A percentile compares a stretch with the other conserved stretches of the same genome.
Evolutionary conservation across 2,888 invertebrate species (phyloP).

Genomic region (Apomyelois bistriatella): DNA sequence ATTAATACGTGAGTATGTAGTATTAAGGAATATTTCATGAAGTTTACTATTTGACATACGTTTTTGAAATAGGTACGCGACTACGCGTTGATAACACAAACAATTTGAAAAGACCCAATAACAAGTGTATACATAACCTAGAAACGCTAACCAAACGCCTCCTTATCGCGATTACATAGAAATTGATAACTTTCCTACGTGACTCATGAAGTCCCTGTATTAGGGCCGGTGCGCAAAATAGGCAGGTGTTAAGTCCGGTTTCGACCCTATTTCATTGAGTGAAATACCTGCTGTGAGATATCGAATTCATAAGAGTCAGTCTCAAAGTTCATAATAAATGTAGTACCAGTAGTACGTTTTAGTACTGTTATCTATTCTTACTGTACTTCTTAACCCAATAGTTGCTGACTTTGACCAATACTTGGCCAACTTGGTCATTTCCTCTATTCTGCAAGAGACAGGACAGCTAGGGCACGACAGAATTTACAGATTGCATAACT

Average conservation of each 20-base stretch:
- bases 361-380: no score
- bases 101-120: not conserved
- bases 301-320: no score
- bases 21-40: no score
- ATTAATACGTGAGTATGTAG: not conserved
- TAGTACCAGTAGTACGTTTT: no score
- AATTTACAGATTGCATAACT: no score
- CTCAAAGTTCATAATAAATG: no score
- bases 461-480: no score
- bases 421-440: no score
- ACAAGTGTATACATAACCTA: slow-evolving; percentile 2
- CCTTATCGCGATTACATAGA: not conserved
- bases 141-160: slow-evolving; percentile 1
- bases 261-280: slow-evolving; percentile 41
- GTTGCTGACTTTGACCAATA: no score
- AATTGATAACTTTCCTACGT: slow-evolving; percentile 2
- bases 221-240: slow-evolving; percentile 31
- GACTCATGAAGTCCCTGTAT: slow-evolving; percentile 31
- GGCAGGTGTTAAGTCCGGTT: slow-evolving; percentile 59
- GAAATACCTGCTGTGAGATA: slow-evolving; percentile 23
- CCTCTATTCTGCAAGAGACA: no score
- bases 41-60: no score
- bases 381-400: no score
- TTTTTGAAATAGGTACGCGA: not conserved
- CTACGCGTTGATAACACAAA: not conserved